phyloP scores from a whole-genome alignment of 2,113 vertebrate species.

The Panthera uncia region DNA sequence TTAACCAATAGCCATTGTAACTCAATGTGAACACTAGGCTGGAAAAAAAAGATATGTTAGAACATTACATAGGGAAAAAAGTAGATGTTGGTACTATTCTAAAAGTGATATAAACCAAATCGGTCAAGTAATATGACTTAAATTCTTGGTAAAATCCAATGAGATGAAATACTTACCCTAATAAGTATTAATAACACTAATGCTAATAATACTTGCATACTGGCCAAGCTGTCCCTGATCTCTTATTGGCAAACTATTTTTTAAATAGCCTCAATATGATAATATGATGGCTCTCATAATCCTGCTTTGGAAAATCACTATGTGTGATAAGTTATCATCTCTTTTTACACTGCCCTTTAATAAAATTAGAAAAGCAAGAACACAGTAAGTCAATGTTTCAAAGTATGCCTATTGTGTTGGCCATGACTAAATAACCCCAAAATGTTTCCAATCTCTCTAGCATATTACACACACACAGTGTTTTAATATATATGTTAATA shows the following conservation, averaged over 20 bases:
- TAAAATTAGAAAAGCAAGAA: constrained; percentile 1
- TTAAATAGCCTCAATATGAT: not conserved
- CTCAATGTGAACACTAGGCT: not conserved
- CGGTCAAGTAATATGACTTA: not conserved
- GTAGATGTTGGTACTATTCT: not conserved
- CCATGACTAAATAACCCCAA: not conserved
- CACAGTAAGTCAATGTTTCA: not conserved
- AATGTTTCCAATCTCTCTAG: not conserved
- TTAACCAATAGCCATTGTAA: constrained; percentile 12
- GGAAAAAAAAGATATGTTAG: not conserved
- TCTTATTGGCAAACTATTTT: not conserved
- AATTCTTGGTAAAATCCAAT: constrained; percentile 6
- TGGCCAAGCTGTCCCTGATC: not conserved
- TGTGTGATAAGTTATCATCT: constrained; percentile 25
- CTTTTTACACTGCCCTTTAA: not conserved
- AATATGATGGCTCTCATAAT: not conserved
- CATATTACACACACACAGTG: not conserved
- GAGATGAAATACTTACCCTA: not conserved
- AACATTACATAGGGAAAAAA: not conserved
- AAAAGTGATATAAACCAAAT: constrained; percentile 45
- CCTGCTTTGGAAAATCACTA: not conserved
- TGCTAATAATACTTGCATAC: not conserved
- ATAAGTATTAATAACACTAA: not conserved
- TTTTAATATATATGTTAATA: not conserved
- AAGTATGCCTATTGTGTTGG: not conserved